Evolutionary conservation across 1,140 invertebrate species (phyloP), one percentile per base, ranked within the genome.

Genomic region (Neuroterus valhalla): DNA sequence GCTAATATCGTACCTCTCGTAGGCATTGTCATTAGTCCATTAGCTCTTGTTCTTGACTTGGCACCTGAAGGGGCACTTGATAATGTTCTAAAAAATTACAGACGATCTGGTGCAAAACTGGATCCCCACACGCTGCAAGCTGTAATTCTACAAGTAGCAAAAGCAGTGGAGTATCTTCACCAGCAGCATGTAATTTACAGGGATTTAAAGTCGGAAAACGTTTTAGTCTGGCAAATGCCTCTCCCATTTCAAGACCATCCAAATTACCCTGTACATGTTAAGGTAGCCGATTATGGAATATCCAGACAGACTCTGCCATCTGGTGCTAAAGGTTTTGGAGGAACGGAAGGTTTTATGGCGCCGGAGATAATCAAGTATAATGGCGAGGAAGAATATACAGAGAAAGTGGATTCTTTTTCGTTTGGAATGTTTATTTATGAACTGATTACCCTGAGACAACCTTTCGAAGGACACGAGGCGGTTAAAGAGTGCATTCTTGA

Each of bases 361-460:
- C 98, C 98, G 0, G 98, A 99, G 91, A 99, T 99, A 75, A 97
- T 99, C 90, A 93, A 96, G 66, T 98, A 98, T 88, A 99, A 99
- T 88, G 98, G 98, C 0, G 98, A 99, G 88, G 97, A 99, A 88
- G 98, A 98, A 80, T 99, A 99, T 83, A 99, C 98, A 0, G 98
- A 99, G 87, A 99, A 99, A 92, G 97, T 99, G 15, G 98, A 99
- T 86, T 98, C 97, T 79, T 99, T 99, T 87, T 99, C 98, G 0
- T 99, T 99, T 91, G 98, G 97, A n/a, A 99, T 99, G 98, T 96
- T 99, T 81, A 92, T 99, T 75, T 99, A 99, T 89, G 98, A 99
- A 89, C 91, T 99, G 52, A 90, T 99, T 15, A 98, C 97, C 4
- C 91, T 99, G 38, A 94, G 97, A 67, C 96, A 97, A 85, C 98